Evolutionary conservation across 2,113 vertebrate genomes (phyloP), one percentile per base, ranked within the genome.

Genomic region (Tiliqua scincoides): DNA sequence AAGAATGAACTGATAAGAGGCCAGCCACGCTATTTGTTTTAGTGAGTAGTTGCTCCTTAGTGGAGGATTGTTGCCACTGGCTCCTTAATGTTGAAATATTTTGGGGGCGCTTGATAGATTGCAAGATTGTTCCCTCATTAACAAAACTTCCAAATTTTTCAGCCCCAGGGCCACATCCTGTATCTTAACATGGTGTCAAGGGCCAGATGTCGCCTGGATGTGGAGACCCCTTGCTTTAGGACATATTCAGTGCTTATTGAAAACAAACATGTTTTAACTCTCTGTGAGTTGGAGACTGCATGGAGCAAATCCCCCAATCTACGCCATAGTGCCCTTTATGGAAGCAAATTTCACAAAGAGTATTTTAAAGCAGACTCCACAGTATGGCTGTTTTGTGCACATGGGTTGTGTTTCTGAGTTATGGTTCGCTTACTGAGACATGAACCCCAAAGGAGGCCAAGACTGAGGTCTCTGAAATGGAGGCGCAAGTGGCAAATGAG

Each of bases 401-500:
- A 40, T 74, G 30, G 54, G 57, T n/a, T 78, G 52, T 61, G 71
- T 61, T 85, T 83, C 54, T 90, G 27, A 88, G 65, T 90, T 93
- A 68, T 70, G 30, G 89, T 92, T 85, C 90, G 37, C 73, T 90
- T 76, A 91, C 62, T 83, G 82, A 85, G 77, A 74, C 89, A 92
- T 74, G 74, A n/a, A 77, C 92, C 92, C 86, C 87, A 85, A 85
- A 21, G 20, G 83, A 88, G 91, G 85, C 87, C 93, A 94, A 87
- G 87, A 87, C 83, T 92, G 84, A 86, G 65, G 54, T 89, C 90
- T 91, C 85, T 88, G 87, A 91, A 93, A 90, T 93, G 89, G 77
- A 92, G 67, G 73, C 85, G 82, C 68, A 91, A 84, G 88, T 95
- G 89, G 54, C 88, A 94, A 90, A 95, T 91, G 83, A 90, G 89